Evolutionary conservation across 2,797 vertebrate species (phyloP), one percentile per base, ranked within the genome.

Genomic region (Sylvia borin): DNA sequence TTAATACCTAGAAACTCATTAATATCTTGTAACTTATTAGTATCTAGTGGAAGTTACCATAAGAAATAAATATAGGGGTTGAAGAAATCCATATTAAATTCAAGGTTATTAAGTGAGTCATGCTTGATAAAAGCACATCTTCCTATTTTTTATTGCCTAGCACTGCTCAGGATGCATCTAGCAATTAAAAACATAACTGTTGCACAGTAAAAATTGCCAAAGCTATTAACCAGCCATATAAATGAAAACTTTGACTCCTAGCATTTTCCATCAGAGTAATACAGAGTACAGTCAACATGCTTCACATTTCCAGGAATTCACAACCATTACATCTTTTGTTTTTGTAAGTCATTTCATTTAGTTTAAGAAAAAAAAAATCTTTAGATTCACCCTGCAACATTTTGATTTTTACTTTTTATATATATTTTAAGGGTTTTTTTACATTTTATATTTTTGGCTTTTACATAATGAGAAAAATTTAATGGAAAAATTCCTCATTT

Each of bases 171-270:
- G 74, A 74, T 77, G 77, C 65, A 68, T 48, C 45, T 80, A 74
- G 62, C 75, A 79, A 88, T 85, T 91, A 88, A 95, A 92, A 92
- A 26, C 42, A 31, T 54, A 53, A 92, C 40, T 61, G 61, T 34
- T 75, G 32, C 31, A 72, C 51, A 79, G 72, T 60, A 85, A 95
- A 92, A 90, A 92, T 77, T 86, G 53, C 71, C 73, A 86, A 92
- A 90, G 83, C 55, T 85, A 75, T 95, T 93, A 95, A 73, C 25
- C 22, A 82, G 67, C 66, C 89, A 85, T 66, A 65, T 31, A 90
- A 95, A 95, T 19, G n/a, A 78, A 85, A 90, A 86, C 53, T 70
- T 93, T 80, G 77, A 68, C 55, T 82, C 70, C 57, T 51, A 32
- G 18, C 40, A 47, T 55, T 72, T 92, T 82, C 78, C 82, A 71